Base-by-base conservation (phyloP, 2,888 invertebrate species). In the Lepidocyrtoides sp. region DNA sequence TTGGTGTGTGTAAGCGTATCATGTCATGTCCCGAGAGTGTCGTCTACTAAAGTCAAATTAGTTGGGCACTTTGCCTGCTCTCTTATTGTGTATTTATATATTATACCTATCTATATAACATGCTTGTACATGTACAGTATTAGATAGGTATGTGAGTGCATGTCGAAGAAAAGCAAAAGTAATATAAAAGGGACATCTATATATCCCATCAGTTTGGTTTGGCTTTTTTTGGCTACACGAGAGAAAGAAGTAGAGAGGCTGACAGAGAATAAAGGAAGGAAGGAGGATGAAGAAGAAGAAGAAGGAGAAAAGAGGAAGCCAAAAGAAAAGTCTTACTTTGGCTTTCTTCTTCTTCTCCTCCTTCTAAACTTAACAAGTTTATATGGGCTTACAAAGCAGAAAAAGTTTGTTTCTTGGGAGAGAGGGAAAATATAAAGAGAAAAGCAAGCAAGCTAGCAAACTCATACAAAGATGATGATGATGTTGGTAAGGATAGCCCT, bases 1-100 rank as follows among this genome's bases (percentile, higher is more conserved):
- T 57, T 23, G 48, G 66, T 88, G 81, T 88, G 66, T 88, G 81
- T 88, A 14, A 51, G 88, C 51, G 69, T 81, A 88, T 88, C 88
- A 88, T 88, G 88, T 88, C 88, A 88, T 88, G 88, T 88, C 88
- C 88, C 88, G 88, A 88, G 88, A 88, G 88, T 88, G 88, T 88
- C 88, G 88, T 88, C 88, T 88, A 88, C 88, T 88, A 88, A 88
- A 88, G 88, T 88, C 88, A 88, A 88, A 88, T 88, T 88, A 88
- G 88, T 88, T 88, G 88, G 88, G 81, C 88, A 88, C 88, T 88
- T 88, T 88, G 88, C 88, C 88, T 88, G 81, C 81, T 32, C 51
- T 79, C 60, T 41, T 54, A 17, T 17, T 54, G n/a, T 14, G n/a
- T n/a, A n/a, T n/a, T n/a, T n/a, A n/a, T n/a, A n/a, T n/a, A n/a